Evolutionary conservation across 1,140 invertebrate species (phyloP).

Genomic region (Trinorchestia longiramus): DNA sequence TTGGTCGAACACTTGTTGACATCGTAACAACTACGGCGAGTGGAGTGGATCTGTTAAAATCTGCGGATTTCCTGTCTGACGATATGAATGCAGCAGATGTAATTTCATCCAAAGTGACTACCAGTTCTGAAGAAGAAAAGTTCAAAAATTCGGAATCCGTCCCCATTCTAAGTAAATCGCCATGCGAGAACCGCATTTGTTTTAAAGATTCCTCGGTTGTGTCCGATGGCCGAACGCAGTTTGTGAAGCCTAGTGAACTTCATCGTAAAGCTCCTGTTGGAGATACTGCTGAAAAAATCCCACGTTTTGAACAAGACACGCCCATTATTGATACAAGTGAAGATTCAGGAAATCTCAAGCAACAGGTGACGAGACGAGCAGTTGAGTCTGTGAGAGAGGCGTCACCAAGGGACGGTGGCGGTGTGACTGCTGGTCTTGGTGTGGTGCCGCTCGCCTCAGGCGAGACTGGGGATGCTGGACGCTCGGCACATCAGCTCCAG

Average conservation of each 20-base stretch:
- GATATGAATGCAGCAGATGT: not conserved
- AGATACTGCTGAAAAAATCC: not conserved
- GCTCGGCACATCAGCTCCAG: not conserved
- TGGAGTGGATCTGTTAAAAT: not conserved
- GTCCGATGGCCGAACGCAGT: not conserved
- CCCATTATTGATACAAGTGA: not conserved
- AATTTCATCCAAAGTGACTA: not conserved
- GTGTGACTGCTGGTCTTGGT: not conserved
- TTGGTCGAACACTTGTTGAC: not conserved
- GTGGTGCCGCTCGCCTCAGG: not conserved
- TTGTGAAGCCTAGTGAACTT: not conserved
- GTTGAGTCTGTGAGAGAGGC: not conserved
- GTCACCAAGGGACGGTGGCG: not conserved
- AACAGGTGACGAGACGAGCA: not conserved
- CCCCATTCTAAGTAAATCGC: not conserved
- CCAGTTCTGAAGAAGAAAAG: not conserved
- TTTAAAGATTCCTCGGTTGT: not conserved
- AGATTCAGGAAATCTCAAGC: not conserved
- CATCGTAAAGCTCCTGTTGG: not conserved
- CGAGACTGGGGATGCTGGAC: not conserved
- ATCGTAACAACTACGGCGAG: not conserved
- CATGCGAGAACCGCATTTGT: not conserved
- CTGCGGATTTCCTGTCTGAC: not conserved
- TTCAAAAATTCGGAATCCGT: not conserved
- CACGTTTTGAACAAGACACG: not conserved